These are phyloP conservation scores for Carpatolechia fugitivella DNA, from an alignment of 2,888 invertebrate genomes.

Conservation along the genomic window DNA sequence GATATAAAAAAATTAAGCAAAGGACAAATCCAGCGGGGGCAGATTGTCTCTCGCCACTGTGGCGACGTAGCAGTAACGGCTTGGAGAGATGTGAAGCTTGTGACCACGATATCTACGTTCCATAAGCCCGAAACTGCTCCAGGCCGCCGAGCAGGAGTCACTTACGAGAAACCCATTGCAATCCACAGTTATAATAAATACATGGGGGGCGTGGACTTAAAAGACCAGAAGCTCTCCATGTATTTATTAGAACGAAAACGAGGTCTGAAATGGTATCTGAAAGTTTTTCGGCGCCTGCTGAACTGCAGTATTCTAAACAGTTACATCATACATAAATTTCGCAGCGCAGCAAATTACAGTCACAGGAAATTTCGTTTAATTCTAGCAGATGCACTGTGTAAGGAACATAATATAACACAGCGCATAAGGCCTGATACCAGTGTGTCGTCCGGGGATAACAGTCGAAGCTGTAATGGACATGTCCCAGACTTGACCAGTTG, in stretches of 20 bases:
- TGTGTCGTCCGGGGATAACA: neutral
- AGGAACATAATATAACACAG: neutral
- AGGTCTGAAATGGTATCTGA: conserved; percentile 15
- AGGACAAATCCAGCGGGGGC: conserved; percentile 13
- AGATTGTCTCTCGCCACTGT: conserved; percentile 9
- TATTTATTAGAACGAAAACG: too few species aligned
- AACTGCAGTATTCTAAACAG: conserved; percentile 6
- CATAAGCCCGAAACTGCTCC: conserved; percentile 3
- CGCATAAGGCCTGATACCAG: neutral
- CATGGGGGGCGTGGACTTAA: too few species aligned
- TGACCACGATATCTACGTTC: conserved; percentile 12
- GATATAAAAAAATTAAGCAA: conserved; percentile 16
- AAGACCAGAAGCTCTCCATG: too few species aligned
- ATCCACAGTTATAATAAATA: conserved; percentile 2
- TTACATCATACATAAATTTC: conserved; percentile 6
- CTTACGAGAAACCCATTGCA: neutral
- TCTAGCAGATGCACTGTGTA: neutral
- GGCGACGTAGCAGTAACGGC: neutral
- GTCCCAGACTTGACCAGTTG: conserved; percentile 1
- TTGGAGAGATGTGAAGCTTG: too few species aligned
- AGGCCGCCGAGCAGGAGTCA: neutral
- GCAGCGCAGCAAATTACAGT: neutral
- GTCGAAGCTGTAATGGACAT: neutral
- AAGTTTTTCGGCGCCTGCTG: conserved; percentile 14
- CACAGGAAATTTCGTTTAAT: neutral